These are phyloP conservation scores for Platichthys flesus DNA, from an alignment of 2,113 vertebrate genomes.

Conservation along the genomic window DNA sequence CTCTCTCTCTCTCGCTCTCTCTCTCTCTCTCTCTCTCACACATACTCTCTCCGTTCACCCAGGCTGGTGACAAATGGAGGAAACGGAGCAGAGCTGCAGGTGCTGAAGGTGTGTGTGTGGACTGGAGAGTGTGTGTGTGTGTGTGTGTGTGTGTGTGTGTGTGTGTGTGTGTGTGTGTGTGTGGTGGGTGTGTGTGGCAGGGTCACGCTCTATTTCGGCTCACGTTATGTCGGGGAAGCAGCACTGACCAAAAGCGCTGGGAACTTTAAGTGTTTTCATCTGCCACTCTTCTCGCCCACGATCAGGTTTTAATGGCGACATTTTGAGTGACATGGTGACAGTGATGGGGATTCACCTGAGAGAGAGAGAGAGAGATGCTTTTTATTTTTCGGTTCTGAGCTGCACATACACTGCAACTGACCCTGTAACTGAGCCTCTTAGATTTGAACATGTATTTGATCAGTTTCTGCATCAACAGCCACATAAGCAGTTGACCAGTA, in stretches of 20 bases:
- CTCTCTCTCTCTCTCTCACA: slow-evolving; percentile 31
- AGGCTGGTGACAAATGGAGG: slow-evolving; percentile 68
- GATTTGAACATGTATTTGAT: not conserved
- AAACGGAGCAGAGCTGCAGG: slow-evolving; percentile 56
- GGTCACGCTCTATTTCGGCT: slow-evolving; percentile 62
- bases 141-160: slow-evolving; percentile 12
- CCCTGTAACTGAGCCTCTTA: not conserved
- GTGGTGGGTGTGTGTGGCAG: slow-evolving; percentile 7
- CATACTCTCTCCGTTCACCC: slow-evolving; percentile 36
- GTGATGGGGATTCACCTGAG: not conserved
- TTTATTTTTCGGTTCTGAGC: not conserved
- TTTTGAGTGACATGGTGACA: not conserved
- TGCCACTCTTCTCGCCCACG: slow-evolving; percentile 36
- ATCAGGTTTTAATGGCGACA: slow-evolving; percentile 30
- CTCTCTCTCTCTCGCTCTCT: slow-evolving; percentile 44
- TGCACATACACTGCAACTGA: not conserved
- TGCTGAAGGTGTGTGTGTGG: slow-evolving; percentile 41
- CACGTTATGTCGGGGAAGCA: slow-evolving; percentile 34
- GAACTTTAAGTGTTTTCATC: slow-evolving; percentile 41
- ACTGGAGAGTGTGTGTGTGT: slow-evolving; percentile 1
- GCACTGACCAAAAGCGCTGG: slow-evolving; percentile 33
- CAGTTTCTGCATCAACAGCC: not conserved
- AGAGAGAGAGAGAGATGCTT: not conserved
- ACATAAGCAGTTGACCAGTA: not conserved
- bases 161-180: slow-evolving; percentile 13